These are phyloP conservation scores for Pomacea canaliculata DNA, from an alignment of 2,888 invertebrate species.

Conservation along the genomic window DNA sequence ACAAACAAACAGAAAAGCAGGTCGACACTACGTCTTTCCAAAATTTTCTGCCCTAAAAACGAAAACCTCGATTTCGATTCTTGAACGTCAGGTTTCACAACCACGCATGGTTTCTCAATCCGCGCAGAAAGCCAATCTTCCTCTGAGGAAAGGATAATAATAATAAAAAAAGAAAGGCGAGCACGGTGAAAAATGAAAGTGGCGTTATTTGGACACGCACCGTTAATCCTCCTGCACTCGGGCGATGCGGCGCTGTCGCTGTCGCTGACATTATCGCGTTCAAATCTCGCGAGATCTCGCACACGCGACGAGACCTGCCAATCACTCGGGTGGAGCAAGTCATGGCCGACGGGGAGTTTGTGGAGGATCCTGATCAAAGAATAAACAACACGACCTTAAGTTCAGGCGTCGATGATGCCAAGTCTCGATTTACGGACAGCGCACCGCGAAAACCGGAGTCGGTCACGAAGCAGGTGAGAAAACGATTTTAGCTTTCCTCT, in stretches of 20 bases:
- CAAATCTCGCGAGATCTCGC: slow-evolving; percentile 5
- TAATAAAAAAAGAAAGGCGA: neutral
- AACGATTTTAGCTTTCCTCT: neutral
- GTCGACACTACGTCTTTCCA: too few species aligned
- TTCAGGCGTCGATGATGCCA: neutral
- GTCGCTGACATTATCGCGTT: slow-evolving; percentile 6
- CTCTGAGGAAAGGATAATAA: neutral
- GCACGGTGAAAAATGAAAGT: neutral
- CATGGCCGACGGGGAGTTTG: neutral
- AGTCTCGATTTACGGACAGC: neutral
- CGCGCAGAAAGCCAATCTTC: neutral
- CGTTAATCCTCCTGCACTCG: neutral
- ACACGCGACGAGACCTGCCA: slow-evolving; percentile 2
- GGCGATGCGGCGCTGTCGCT: neutral
- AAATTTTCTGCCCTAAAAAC: too few species aligned
- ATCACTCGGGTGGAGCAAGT: neutral
- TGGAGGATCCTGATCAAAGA: neutral
- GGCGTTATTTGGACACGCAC: slow-evolving; percentile 1
- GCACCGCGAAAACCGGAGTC: neutral
- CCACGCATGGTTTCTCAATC: too few species aligned
- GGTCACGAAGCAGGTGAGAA: too few species aligned
- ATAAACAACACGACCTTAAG: neutral
- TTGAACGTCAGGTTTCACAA: too few species aligned
- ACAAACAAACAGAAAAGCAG: too few species aligned
- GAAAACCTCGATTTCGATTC: too few species aligned